phyloP scores from a whole-genome alignment of 2,113 vertebrate species.

The Apodemus speciosus region DNA sequence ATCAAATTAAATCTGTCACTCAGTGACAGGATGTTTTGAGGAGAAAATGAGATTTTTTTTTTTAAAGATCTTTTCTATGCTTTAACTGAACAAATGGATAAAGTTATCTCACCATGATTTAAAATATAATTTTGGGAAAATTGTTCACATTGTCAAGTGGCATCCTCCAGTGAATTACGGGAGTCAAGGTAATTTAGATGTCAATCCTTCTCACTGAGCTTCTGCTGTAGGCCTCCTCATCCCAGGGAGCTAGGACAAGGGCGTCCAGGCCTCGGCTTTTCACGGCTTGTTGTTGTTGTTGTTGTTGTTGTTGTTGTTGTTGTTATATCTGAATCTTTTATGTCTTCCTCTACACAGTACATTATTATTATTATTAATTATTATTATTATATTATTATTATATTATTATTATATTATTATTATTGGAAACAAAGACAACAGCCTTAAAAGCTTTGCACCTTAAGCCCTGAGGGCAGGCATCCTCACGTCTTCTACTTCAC shows the following conservation, averaged over 20 bases:
- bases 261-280: neutral
- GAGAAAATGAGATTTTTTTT: constrained; percentile 20
- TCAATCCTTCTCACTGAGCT: neutral
- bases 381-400: too few relatives aligned
- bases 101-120: constrained; percentile 1
- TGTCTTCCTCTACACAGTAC: neutral
- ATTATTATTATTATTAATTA: too few relatives aligned
- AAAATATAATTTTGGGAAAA: constrained; percentile 28
- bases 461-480: neutral
- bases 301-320: too few relatives aligned
- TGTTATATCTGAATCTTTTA: neutral
- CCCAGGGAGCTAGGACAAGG: neutral
- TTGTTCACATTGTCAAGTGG: neutral
- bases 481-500: neutral
- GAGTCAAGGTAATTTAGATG: constrained; percentile 4
- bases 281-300: too few relatives aligned
- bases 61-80: neutral
- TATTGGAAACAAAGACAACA: neutral
- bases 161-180: neutral
- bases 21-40: neutral
- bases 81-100: neutral
- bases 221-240: neutral
- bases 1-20: constrained; percentile 33
- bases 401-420: too few relatives aligned
- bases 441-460: neutral